Evolutionary conservation across 2,113 vertebrate species (phyloP).

Genomic region (Daboia siamensis): DNA sequence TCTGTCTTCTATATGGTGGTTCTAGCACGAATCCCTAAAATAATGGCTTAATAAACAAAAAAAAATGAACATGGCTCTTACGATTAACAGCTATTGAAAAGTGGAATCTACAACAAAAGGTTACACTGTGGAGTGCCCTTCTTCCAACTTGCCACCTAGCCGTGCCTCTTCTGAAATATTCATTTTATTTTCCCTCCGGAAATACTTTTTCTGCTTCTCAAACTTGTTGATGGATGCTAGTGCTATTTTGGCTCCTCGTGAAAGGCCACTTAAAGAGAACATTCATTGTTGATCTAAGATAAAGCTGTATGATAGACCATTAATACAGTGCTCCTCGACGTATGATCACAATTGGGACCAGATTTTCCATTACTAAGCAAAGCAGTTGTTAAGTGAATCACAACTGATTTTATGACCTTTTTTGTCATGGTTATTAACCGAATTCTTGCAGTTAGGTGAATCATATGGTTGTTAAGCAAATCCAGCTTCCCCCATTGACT

Average conservation of each 20-base stretch:
- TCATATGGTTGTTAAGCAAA: no score
- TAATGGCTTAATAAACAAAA: background rate
- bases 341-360: no score
- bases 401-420: no score
- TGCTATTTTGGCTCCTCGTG: background rate
- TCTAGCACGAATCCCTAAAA: background rate
- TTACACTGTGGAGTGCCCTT: background rate
- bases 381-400: no score
- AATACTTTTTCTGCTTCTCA: background rate
- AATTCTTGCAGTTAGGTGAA: no score
- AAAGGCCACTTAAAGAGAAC: background rate
- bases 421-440: no score
- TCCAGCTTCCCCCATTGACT: no score
- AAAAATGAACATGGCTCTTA: rapidly evolving
- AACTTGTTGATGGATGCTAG: background rate
- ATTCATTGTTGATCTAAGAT: background rate
- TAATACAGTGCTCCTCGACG: no score
- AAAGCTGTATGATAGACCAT: background rate
- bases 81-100: background rate
- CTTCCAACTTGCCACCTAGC: background rate
- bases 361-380: no score
- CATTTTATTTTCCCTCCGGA: background rate
- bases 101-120: background rate
- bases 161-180: background rate
- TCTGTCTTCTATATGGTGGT: background rate